Base-by-base conservation (phyloP, 2,888 invertebrate genomes). In the Epinotia demarniana region DNA sequence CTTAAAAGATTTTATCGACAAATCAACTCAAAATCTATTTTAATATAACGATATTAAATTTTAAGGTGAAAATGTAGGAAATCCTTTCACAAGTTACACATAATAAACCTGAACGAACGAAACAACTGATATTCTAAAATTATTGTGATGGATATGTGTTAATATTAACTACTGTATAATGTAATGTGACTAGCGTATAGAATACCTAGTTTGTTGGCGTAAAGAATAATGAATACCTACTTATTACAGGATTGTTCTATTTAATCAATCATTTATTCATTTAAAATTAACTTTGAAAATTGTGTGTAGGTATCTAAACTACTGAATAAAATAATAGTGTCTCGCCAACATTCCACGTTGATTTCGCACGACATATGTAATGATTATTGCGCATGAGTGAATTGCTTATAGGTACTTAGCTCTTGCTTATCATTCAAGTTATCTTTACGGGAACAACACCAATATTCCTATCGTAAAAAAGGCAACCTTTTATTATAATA, bases 61-160 rank as follows among this genome's bases (percentile, higher is more conserved):
- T 79, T 80, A 82, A 83, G 78, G 77, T 62, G 79, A 80, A 79
- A 66, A 76, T 63, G 73, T 79, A 78, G 80, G 78, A 39, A 78
- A 81, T 82, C 82, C 83, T 82, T 82, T 84, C 83, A 83, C 79
- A 83, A 83, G 81, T 82, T 82, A 85, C 83, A 83, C 79, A 83
- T 83, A 81, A 86, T 77, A 82, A 87, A 87, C 79, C 85, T 87
- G 87, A 91, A 89, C 90, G 92, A 93, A 92, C 89, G 87, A 90
- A 88, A 88, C 86, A 93, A 93, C 94, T 90, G 91, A 94, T 94
- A 94, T 94, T 94, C 94, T 94, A 94, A 94, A 94, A 84, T 87
- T 86, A 94, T 91, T 94, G 94, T 94, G 94, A 94, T 94, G 92
- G 91, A 92, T 92, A 91, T 92, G 91, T 90, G 90, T 92, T 93